Conservation (phyloP, 2,888 invertebrate species). For the Apamea monoglypha region DNA sequence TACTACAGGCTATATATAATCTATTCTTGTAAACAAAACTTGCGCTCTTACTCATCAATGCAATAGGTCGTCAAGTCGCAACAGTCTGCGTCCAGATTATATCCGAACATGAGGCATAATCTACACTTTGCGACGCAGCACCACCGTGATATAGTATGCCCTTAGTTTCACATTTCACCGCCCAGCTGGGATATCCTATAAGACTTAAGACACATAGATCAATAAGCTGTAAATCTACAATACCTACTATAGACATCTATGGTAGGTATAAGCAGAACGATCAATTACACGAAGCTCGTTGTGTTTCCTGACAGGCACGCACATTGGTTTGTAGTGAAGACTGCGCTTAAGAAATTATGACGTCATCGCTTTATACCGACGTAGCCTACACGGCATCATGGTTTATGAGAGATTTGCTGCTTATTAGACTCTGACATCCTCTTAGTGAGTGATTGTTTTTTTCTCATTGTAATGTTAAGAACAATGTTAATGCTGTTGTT, state of each 20-base stretch:
- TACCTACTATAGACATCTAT: background rate
- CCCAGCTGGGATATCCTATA: background rate
- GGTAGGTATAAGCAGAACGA: conserved; percentile 15
- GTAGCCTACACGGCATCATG: background rate
- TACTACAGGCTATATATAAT: too few relatives aligned
- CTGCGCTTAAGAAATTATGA: conserved; percentile 36
- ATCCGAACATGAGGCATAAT: background rate
- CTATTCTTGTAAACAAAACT: background rate
- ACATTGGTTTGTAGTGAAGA: conserved; percentile 32
- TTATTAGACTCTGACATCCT: background rate
- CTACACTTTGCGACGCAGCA: background rate
- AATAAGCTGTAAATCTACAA: conserved; percentile 13
- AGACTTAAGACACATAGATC: conserved; percentile 12
- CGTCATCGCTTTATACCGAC: conserved; percentile 21
- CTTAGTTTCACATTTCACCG: conserved; percentile 21
- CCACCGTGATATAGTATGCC: background rate
- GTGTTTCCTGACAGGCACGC: conserved; percentile 50
- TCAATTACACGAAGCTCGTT: conserved; percentile 46
- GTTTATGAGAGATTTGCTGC: background rate
- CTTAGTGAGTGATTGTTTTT: background rate
- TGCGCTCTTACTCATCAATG: background rate
- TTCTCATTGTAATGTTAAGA: background rate
- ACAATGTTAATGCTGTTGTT: too few relatives aligned
- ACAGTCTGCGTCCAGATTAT: background rate
- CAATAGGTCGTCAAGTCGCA: too few relatives aligned